Percentiles rank a stretch among this genome's conserved stretches.
phyloP scores from a whole-genome alignment of 2,888 invertebrate genomes.

The Autographa gamma region DNA sequence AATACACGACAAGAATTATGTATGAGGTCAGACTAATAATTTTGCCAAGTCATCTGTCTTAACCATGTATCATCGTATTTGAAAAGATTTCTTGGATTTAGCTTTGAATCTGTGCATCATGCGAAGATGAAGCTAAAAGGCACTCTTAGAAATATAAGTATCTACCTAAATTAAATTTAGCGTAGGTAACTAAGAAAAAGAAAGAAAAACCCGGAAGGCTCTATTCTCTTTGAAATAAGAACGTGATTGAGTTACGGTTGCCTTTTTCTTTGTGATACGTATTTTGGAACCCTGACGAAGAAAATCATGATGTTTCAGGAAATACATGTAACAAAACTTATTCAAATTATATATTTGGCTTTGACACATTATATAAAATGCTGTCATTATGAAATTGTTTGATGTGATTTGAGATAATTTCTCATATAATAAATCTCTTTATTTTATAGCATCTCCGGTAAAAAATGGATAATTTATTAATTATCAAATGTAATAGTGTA shows the following conservation, averaged over 20 bases:
- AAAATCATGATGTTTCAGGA: neutral
- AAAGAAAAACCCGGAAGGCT: neutral
- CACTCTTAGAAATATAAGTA: conserved; percentile 22
- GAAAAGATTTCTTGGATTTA: conserved; percentile 1
- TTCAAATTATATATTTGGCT: neutral
- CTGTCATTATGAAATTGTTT: no score
- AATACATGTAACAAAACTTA: neutral
- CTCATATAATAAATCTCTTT: no score
- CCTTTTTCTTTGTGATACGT: neutral
- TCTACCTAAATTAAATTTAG: conserved; percentile 36
- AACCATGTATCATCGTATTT: neutral
- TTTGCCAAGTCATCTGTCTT: conserved; percentile 10
- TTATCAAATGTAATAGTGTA: no score
- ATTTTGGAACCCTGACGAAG: neutral
- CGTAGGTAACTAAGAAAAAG: conserved; percentile 10
- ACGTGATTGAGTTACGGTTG: neutral
- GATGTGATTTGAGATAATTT: no score
- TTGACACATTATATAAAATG: no score
- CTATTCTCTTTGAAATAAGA: conserved; percentile 19
- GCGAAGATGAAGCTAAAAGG: conserved; percentile 22
- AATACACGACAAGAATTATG: conserved; percentile 10
- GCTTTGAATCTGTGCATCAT: conserved; percentile 8
- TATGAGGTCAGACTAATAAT: conserved; percentile 10
- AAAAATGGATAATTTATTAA: no score
- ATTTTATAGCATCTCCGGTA: no score